Base-by-base conservation (phyloP, 1,140 invertebrate genomes). In the Vollenhovia emeryi region DNA sequence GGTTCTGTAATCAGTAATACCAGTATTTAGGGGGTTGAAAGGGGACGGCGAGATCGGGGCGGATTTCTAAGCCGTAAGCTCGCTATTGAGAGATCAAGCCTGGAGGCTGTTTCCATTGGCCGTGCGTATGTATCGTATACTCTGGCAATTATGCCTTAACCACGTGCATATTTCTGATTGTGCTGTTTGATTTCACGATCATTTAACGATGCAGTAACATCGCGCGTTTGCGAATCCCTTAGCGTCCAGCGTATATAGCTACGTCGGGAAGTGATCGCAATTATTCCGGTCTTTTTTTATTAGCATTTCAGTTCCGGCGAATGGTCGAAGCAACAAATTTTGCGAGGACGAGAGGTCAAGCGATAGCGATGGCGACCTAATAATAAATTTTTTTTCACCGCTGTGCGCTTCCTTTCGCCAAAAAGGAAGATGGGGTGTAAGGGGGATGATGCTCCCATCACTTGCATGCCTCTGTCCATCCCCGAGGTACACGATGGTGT, bases 1-100 rank as follows among this genome's bases (percentile, higher is more conserved):
- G 93, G 94, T 94, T 94, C 90, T 93, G 92, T 95, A 95, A 95
- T 95, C 94, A 94, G 93, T 87, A 92, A 92, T 92, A 90, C 90
- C 88, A 90, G 92, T 92, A 90, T 91, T 92, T 91, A 88, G 91
- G 88, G 92, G 92, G 90, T 92, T 88, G 90, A 91, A 92, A 90
- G 87, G 89, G 89, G 89, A 89, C 80, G 84, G 74, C 59, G 85
- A 90, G 86, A 86, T 89, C 88, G 73, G 84, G 89, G 84, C 87
- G 85, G 84, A 88, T 89, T 89, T 88, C 87, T 89, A 86, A 89
- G 87, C 90, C 85, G 84, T 88, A 89, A 87, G 88, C 84, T 87
- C 55, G 87, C 82, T 89, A 89, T 89, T 89, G 87, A 90, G 86
- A 89, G 86, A 89, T 89, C 88, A 87, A 48, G 52, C 79, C 87